Percentiles rank a stretch among this genome's conserved stretches.
These are phyloP conservation scores for Pseudotriccus pelzelni DNA, from an alignment of 2,797 vertebrate species.

Conservation along the genomic window DNA sequence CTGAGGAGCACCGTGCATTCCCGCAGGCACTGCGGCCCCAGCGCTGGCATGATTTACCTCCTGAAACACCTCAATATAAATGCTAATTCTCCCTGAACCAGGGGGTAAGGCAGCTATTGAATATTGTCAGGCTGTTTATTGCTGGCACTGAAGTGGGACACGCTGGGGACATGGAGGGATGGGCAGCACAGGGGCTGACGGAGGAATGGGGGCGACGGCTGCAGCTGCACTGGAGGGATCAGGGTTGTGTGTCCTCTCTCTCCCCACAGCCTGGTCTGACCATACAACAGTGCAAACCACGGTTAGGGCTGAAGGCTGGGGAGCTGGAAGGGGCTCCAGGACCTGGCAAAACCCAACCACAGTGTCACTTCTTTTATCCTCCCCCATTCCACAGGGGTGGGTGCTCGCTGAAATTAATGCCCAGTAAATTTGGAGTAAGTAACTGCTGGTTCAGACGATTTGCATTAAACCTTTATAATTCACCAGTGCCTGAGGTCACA, in stretches of 20 bases:
- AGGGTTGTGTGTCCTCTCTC: background rate
- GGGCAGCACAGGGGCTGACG: rapidly evolving
- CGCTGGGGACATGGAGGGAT: rapidly evolving
- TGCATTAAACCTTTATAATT: slow-evolving; percentile 34
- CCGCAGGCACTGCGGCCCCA: background rate
- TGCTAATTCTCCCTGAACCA: slow-evolving; percentile 67
- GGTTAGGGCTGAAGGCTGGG: background rate
- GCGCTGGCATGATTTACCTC: slow-evolving; percentile 40
- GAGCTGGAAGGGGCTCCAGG: background rate
- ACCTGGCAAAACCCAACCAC: background rate
- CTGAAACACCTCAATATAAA: slow-evolving; percentile 73
- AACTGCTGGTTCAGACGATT: background rate
- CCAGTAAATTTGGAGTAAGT: slow-evolving; percentile 28
- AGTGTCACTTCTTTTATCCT: background rate
- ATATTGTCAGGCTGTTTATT: slow-evolving; percentile 11
- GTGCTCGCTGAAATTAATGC: background rate
- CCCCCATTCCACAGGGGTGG: background rate
- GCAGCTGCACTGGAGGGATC: rapidly evolving
- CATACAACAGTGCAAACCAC: rapidly evolving
- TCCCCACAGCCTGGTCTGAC: rapidly evolving
- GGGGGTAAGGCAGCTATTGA: background rate
- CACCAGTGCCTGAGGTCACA: background rate
- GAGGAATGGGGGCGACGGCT: background rate
- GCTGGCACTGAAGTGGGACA: background rate
- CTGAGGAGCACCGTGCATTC: rapidly evolving